Percentiles rank a stretch among this genome's conserved stretches.
Evolutionary conservation across 2,888 invertebrate species (phyloP).

Genomic region (Euzophera pinguis): DNA sequence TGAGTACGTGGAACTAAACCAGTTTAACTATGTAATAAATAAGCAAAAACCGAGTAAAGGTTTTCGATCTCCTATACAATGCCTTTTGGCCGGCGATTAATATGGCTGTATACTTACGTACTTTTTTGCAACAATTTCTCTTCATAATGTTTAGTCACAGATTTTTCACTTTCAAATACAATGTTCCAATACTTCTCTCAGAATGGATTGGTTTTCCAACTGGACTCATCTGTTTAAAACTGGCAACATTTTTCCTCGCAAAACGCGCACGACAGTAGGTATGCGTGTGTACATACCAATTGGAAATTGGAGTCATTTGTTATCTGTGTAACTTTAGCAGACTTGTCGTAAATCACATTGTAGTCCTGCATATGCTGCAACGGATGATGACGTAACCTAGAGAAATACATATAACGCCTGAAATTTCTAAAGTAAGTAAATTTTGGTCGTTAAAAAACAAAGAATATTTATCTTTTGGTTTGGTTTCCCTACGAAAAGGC

Average conservation of each 20-base stretch:
- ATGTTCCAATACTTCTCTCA: constrained; percentile 9
- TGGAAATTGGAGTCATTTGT: constrained; percentile 11
- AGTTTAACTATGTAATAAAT: too few relatives aligned
- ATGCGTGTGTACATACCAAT: constrained; percentile 7
- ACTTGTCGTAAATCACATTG: constrained; percentile 5
- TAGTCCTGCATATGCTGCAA: constrained; percentile 3
- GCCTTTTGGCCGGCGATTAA: too few relatives aligned
- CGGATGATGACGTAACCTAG: not conserved
- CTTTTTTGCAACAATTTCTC: not conserved
- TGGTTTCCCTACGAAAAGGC: too few relatives aligned
- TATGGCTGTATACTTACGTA: too few relatives aligned
- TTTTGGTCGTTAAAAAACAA: too few relatives aligned
- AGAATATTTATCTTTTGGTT: too few relatives aligned
- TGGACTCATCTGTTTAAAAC: constrained; percentile 18
- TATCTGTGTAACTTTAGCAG: constrained; percentile 6
- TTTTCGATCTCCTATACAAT: too few relatives aligned
- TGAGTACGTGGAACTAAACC: too few relatives aligned
- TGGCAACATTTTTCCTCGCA: constrained; percentile 17
- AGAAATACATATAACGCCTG: not conserved
- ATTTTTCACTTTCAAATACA: constrained; percentile 10
- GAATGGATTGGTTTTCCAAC: constrained; percentile 11
- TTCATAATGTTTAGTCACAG: not conserved
- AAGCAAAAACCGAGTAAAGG: too few relatives aligned
- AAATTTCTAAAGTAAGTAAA: too few relatives aligned
- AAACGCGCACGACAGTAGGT: constrained; percentile 11